phyloP scores from a whole-genome alignment of 35 echinoderm and acorn worm genomes.

The Heliocidaris erythrogramma region DNA sequence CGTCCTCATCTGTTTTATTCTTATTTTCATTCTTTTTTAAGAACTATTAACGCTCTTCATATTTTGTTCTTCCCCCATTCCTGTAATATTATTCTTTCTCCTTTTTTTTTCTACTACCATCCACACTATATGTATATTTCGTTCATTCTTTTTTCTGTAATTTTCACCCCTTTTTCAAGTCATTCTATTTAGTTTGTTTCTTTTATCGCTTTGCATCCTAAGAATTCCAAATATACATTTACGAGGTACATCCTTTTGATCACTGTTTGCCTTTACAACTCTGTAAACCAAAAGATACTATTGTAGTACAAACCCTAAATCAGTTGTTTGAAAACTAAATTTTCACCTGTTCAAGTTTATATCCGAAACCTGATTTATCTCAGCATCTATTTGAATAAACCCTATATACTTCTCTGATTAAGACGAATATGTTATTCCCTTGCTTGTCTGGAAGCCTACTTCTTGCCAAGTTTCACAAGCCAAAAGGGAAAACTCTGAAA shows the following conservation, averaged over 20 bases:
- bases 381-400: neutral
- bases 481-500: neutral
- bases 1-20: neutral
- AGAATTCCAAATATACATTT: neutral
- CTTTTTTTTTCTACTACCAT: too few species aligned
- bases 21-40: neutral
- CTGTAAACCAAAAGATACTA: neutral
- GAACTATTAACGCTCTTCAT: neutral
- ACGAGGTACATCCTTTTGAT: neutral
- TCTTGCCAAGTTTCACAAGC: neutral
- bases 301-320: neutral
- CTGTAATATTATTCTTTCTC: neutral
- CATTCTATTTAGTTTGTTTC: neutral
- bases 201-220: neutral
- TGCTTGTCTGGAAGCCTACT: neutral
- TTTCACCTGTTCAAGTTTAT: neutral
- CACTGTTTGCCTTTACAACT: neutral
- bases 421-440: neutral
- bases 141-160: neutral
- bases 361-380: slow-evolving; percentile 2
- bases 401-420: neutral
- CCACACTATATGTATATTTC: too few species aligned
- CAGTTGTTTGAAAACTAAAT: neutral
- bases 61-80: neutral
- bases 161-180: neutral